Evolutionary conservation across 2,888 invertebrate genomes (phyloP), one percentile per base, ranked within the genome.

Genomic region (Drosophila niveifrons): DNA sequence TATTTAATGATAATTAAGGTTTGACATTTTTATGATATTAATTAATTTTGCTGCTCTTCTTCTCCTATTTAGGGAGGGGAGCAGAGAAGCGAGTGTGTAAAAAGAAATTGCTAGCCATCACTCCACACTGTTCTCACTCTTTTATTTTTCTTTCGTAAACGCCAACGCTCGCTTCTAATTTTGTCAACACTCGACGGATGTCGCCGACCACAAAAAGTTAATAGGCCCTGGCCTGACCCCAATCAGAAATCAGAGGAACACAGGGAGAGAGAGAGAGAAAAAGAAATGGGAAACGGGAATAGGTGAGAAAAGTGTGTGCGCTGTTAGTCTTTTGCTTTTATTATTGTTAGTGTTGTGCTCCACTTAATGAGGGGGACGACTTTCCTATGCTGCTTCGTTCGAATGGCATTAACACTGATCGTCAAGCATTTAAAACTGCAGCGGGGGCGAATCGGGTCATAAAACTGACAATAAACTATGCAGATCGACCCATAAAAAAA

Each of bases 1-100:
- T 82, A 87, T 85, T 84, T 84, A 87, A 78, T 85, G 85, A 72
- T 88, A 88, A 87, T 89, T 87, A 86, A 86, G 83, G 72, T 73
- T 76, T 85, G 89, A 89, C 82, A 79, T 78, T 88, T 89, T 90
- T 79, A 88, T 85, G 87, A 77, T 87, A 83, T 90, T 88, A 87
- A 90, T 88, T 90, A 82, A 81, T 88, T 90, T 90, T 90, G 85
- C 82, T 73, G 59, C 34, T 51, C 7, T 23, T 23, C 23, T 23
- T 23, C 34, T 51, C 7, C 4, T 23, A 4, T 23, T 23, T 23
- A 23, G 23, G 2, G 17, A 23, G 23, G 4, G 34, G 48, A 17
- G 15, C 2, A 34, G 31, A 31, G n/a, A 39, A 34, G 31, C 9
- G n/a, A 39, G 50, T 78, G 76, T 78, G 59, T 36, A 11, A 78